Percentiles rank a stretch among this genome's conserved stretches.
Evolutionary conservation across 2,113 vertebrate species (phyloP).

Genomic region (Macroglossus sobrinus): DNA sequence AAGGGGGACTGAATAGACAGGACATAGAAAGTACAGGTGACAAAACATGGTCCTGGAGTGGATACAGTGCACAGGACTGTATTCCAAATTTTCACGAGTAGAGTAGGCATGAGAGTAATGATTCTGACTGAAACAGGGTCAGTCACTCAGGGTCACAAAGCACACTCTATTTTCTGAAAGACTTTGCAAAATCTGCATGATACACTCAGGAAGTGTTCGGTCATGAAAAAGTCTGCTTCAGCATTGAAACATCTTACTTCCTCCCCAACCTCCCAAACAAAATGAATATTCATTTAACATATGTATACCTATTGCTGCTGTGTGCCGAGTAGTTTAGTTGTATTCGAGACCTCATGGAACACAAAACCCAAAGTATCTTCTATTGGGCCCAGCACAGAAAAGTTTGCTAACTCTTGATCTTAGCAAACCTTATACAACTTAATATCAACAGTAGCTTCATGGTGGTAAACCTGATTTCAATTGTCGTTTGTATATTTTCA

Average conservation of each 20-base stretch:
- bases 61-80: neutral
- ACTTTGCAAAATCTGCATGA: neutral
- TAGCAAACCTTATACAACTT: neutral
- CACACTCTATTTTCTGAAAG: neutral
- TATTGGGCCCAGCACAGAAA: neutral
- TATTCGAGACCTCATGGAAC: neutral
- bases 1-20: neutral
- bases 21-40: neutral
- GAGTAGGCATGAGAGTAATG: too few species aligned
- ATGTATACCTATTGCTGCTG: neutral
- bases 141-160: neutral
- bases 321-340: neutral
- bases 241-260: neutral
- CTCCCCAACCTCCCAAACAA: neutral
- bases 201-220: neutral
- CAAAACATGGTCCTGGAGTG: neutral
- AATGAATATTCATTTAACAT: neutral
- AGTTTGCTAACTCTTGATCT: neutral
- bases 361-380: neutral
- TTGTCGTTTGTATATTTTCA: neutral
- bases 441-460: neutral
- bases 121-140: neutral
- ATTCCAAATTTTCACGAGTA: neutral
- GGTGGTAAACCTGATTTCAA: neutral
- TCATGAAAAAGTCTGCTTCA: neutral